These are phyloP conservation scores for Agrypnia vestita DNA, from an alignment of 1,140 invertebrate species.

Conservation along the genomic window DNA sequence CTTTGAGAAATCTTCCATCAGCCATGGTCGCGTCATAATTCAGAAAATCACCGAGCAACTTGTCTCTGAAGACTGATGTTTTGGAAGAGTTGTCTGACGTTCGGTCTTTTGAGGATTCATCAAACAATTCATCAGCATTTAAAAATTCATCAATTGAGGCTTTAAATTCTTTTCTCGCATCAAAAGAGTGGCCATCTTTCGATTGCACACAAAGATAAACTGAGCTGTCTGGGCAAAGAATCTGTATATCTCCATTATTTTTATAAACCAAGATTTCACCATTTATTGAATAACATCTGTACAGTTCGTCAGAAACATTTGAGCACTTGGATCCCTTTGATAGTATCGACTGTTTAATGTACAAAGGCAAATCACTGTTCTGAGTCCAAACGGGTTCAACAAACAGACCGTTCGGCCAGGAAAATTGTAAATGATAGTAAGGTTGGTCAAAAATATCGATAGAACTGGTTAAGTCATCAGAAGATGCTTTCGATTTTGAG, in stretches of 20 bases:
- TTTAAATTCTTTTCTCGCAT: constrained; percentile 62
- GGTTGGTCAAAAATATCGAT: constrained; percentile 52
- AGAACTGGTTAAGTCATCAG: not conserved
- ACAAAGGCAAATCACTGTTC: constrained; percentile 66
- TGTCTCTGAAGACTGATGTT: not conserved
- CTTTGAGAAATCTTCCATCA: constrained; percentile 20
- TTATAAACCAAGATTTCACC: constrained; percentile 69
- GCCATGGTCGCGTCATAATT: constrained; percentile 28
- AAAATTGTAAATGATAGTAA: constrained; percentile 67
- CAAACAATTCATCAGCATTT: constrained; percentile 69
- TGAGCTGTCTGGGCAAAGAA: constrained; percentile 64
- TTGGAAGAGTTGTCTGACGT: not conserved
- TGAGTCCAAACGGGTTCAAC: constrained; percentile 69
- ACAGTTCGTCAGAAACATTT: constrained; percentile 64
- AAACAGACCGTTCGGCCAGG: constrained; percentile 72
- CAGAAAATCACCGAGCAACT: not conserved
- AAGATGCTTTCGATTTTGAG: constrained; percentile 31
- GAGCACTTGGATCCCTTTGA: constrained; percentile 39
- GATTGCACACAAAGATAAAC: constrained; percentile 64
- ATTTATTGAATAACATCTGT: constrained; percentile 66
- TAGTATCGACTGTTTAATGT: constrained; percentile 69
- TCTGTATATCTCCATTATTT: constrained; percentile 63
- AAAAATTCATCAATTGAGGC: constrained; percentile 9
- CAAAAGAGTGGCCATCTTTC: constrained; percentile 64
- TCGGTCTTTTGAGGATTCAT: constrained; percentile 69